phyloP scores from a whole-genome alignment of 1,140 invertebrate genomes.

The Pinna nobilis region DNA sequence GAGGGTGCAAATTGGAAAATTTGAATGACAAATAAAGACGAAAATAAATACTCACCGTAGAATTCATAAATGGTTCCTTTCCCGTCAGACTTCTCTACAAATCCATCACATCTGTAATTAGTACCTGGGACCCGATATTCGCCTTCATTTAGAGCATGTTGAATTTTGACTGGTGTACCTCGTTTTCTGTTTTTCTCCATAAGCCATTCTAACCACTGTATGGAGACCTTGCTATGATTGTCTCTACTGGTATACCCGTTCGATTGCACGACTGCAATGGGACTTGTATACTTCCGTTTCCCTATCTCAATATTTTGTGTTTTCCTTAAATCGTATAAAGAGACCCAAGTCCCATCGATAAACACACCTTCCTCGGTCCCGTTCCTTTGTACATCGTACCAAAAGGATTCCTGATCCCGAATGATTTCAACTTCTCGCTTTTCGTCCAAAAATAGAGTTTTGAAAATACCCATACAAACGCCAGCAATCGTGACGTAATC shows the following conservation, averaged over 20 bases:
- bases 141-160: constrained; percentile 29
- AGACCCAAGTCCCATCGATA: background rate
- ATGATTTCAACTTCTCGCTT: constrained; percentile 4
- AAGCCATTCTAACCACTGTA: constrained; percentile 31
- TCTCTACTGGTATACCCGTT: constrained; percentile 15
- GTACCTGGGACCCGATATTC: constrained; percentile 3
- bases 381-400: constrained; percentile 3
- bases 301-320: background rate
- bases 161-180: constrained; percentile 21
- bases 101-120: constrained; percentile 14
- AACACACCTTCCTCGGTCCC: background rate
- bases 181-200: constrained; percentile 14
- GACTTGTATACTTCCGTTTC: constrained; percentile 6
- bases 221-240: constrained; percentile 18
- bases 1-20: background rate
- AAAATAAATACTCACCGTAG: constrained; percentile 3
- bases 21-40: background rate
- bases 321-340: constrained; percentile 1
- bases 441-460: background rate
- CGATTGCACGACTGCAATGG: constrained; percentile 23
- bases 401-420: background rate
- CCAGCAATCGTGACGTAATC: constrained; percentile 20
- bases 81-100: background rate
- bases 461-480: constrained; percentile 17
- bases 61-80: constrained; percentile 10